Evolutionary conservation across 37 sponge, comb jelly and placozoan genomes (phyloP).

Genomic region (Halisarca cf. caerulea): DNA sequence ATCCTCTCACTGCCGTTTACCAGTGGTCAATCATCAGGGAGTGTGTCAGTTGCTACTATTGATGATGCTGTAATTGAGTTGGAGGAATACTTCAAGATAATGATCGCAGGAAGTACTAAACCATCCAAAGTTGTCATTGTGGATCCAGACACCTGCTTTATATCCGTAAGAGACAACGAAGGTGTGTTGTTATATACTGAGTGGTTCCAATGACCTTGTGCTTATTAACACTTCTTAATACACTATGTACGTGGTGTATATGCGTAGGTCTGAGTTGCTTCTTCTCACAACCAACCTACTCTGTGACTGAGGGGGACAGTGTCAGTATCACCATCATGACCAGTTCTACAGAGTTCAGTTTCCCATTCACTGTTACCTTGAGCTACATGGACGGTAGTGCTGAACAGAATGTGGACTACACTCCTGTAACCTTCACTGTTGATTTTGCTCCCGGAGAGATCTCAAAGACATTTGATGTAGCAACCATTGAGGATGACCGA

Average conservation of each 20-base stretch:
- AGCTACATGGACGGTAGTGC: background rate
- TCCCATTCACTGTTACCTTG: slow-evolving; percentile 7
- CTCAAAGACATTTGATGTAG: background rate
- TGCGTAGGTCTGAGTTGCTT: background rate
- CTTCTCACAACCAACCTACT: background rate
- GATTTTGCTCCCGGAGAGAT: background rate
- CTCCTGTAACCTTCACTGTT: background rate
- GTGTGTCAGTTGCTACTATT: background rate
- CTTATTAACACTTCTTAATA: no score
- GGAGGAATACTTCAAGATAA: background rate
- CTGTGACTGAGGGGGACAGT: background rate
- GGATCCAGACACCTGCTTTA: background rate
- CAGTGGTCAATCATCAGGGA: background rate
- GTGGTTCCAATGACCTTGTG: no score
- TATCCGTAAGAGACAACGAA: background rate
- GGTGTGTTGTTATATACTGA: no score
- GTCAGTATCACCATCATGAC: background rate
- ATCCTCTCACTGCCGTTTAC: background rate
- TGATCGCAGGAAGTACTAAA: background rate
- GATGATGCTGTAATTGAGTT: background rate
- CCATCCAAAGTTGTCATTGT: background rate
- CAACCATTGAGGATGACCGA: background rate
- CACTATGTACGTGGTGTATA: no score
- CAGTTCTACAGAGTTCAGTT: background rate
- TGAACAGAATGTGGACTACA: background rate